Evolutionary conservation across 1,140 invertebrate genomes (phyloP), one percentile per base, ranked within the genome.

Genomic region (Meteorus sp.): DNA sequence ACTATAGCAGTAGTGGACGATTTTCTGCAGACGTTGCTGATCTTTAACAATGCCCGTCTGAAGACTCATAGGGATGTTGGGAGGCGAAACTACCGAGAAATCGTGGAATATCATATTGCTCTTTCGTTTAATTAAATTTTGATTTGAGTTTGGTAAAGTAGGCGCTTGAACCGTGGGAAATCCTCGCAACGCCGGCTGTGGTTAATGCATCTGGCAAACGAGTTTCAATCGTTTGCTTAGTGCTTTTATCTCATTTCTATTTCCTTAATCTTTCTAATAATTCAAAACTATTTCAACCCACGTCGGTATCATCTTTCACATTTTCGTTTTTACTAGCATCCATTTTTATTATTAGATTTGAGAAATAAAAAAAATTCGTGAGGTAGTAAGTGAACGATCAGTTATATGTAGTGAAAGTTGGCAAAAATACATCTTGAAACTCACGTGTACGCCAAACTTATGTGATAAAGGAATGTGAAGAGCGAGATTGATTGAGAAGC

Each of bases 81-180:
- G 35, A 61, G 22, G 39, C 13, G 15, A 50, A 44, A 43, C 43
- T 56, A 27, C 41, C 20, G 20, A 22, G 44, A 62, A 63, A 70
- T 53, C 60, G 66, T 62, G 64, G 69, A 70, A 69, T 67, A 78
- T 78, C 73, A 75, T 79, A 78, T 72, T 66, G 69, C 69, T 66
- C 73, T 78, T 75, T 75, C 69, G 69, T 79, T 80, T 78, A 80
- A 80, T 80, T 80, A 80, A 80, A 79, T 76, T 77, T 70, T 76
- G 75, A 78, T 77, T 76, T 72, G 70, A 77, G n/a, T 71, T 70
- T 76, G 25, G 22, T n/a, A 58, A 54, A 44, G 51, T 56, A 51
- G 37, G 19, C 22, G 31, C 27, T 25, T 20, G 54, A 20, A 31
- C 31, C 27, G 48, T 45, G 47, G 31, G 52, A 43, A 55, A 59